phyloP scores from a whole-genome alignment of 2,888 invertebrate genomes.

The Tanaodytes sp. region DNA sequence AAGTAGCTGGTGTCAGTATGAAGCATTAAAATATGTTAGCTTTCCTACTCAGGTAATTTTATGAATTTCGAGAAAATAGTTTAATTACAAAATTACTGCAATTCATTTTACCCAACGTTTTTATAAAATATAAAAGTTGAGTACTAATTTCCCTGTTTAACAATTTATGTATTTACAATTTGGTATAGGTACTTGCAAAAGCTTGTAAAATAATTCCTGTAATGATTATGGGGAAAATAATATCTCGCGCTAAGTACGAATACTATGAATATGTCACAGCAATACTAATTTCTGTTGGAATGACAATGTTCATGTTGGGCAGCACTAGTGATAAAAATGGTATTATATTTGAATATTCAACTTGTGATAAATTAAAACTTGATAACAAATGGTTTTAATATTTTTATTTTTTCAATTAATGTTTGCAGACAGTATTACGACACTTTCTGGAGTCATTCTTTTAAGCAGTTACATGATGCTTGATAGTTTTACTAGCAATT shows the following conservation, averaged over 20 bases:
- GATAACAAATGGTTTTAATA: not conserved
- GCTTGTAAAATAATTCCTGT: slow-evolving; percentile 99
- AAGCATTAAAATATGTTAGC: slow-evolving; percentile 97
- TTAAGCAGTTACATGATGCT: slow-evolving; percentile 92
- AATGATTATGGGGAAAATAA: slow-evolving; percentile 97
- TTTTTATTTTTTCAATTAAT: no score
- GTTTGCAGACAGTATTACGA: slow-evolving; percentile 78
- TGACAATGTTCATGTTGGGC: slow-evolving; percentile 92
- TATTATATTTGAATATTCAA: no score
- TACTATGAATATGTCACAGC: slow-evolving; percentile 94
- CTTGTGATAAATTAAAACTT: no score
- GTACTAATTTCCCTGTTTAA: no score
- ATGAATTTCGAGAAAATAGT: no score
- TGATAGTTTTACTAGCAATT: slow-evolving; percentile 98
- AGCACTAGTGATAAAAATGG: slow-evolving; percentile 79
- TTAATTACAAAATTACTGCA: no score
- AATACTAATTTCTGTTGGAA: slow-evolving; percentile 90
- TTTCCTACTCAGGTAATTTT: slow-evolving; percentile 99
- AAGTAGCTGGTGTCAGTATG: slow-evolving; percentile 99
- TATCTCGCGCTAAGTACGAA: slow-evolving; percentile 90
- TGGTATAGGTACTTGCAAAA: slow-evolving; percentile 93
- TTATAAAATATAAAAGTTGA: no score
- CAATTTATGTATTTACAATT: no score
- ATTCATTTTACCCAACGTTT: no score
- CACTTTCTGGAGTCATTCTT: slow-evolving; percentile 87